Percentiles rank a stretch among this genome's conserved stretches.
These are phyloP conservation scores for Panurus biarmicus DNA, from an alignment of 2,113 vertebrate genomes.

Conservation along the genomic window DNA sequence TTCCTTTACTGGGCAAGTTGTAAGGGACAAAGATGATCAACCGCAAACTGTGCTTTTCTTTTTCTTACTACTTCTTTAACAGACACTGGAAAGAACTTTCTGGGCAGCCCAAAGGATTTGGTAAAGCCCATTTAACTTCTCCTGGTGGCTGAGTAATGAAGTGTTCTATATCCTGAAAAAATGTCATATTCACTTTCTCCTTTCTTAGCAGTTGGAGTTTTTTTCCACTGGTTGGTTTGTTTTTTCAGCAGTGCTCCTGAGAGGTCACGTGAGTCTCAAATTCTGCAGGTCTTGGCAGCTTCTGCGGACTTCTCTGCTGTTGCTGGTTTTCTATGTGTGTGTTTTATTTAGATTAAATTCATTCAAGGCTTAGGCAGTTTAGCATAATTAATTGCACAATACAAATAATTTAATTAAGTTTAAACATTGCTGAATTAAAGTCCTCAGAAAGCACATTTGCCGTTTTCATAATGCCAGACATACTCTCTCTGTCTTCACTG, in stretches of 20 bases:
- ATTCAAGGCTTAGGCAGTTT: constrained; percentile 31
- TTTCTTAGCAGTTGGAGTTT: neutral
- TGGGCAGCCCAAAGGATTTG: fast-evolving
- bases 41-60: neutral
- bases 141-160: neutral
- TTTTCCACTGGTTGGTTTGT: neutral
- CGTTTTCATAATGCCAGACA: neutral
- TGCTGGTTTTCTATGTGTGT: neutral
- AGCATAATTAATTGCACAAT: constrained; percentile 46
- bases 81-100: neutral
- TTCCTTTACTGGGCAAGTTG: neutral
- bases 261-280: neutral
- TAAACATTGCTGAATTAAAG: neutral
- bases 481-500: neutral
- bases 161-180: neutral
- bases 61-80: neutral
- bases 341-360: constrained; percentile 41
- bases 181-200: neutral
- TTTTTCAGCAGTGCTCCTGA: neutral
- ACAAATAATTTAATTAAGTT: constrained; percentile 35
- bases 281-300: neutral
- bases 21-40: neutral
- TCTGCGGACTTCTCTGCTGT: neutral
- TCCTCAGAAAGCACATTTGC: neutral
- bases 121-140: neutral